phyloP scores from a whole-genome alignment of 2,113 vertebrate genomes.

The Leptodactylus fuscus region DNA sequence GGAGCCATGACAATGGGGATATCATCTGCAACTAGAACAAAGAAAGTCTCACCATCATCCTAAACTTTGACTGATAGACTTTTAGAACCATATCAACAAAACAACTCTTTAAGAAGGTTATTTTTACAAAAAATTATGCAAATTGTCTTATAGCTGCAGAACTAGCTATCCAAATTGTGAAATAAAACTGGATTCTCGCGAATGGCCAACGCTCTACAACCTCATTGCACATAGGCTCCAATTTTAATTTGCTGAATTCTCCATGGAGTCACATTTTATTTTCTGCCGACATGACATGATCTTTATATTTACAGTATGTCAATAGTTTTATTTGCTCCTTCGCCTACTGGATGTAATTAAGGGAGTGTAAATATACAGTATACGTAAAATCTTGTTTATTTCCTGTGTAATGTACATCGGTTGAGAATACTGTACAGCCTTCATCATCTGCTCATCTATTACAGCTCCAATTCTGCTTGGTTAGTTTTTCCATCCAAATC shows the following conservation, averaged over 20 bases:
- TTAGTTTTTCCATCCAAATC: not conserved
- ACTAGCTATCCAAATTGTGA: too few relatives aligned
- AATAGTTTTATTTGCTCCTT: not conserved
- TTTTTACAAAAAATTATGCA: too few relatives aligned
- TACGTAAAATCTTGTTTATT: not conserved
- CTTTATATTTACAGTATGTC: conserved; percentile 7
- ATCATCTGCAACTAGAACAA: too few relatives aligned
- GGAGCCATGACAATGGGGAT: too few relatives aligned
- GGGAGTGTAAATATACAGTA: not conserved
- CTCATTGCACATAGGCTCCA: not conserved
- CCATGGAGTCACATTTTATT: not conserved
- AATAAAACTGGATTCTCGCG: too few relatives aligned
- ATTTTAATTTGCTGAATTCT: not conserved
- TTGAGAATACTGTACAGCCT: not conserved
- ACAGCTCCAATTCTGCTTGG: not conserved
- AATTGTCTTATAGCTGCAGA: too few relatives aligned
- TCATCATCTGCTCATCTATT: not conserved
- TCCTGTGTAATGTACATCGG: not conserved
- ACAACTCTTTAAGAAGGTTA: too few relatives aligned
- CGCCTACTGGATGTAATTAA: not conserved
- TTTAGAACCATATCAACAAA: too few relatives aligned
- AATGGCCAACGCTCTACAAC: too few relatives aligned
- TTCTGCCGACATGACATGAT: not conserved
- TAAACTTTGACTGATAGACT: too few relatives aligned
- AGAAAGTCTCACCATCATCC: too few relatives aligned